phyloP scores from a whole-genome alignment of 2,113 vertebrate genomes.

The Balaeniceps rex region DNA sequence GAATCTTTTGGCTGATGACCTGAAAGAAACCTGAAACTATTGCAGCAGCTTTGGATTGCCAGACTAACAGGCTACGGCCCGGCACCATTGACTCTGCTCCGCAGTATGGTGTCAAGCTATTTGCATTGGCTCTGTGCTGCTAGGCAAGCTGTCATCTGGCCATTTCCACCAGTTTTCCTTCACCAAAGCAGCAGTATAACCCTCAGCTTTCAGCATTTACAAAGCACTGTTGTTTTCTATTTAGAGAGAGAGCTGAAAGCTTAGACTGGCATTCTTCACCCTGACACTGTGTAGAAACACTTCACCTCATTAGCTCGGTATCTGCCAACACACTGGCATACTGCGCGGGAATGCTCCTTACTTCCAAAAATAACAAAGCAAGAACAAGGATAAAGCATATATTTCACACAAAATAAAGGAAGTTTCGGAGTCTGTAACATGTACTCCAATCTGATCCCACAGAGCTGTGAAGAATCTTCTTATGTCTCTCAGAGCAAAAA shows the following conservation, averaged over 20 bases:
- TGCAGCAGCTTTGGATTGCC: neutral
- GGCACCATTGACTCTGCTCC: neutral
- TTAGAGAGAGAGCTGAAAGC: neutral
- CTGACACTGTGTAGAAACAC: neutral
- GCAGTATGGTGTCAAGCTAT: neutral
- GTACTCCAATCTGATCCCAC: neutral
- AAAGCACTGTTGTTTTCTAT: neutral
- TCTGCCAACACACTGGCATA: neutral
- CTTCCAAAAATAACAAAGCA: neutral
- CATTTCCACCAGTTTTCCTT: neutral
- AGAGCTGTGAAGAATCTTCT: neutral
- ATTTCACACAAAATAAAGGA: neutral
- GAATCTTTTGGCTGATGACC: neutral
- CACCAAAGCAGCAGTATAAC: neutral
- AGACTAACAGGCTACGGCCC: neutral
- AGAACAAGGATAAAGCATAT: neutral
- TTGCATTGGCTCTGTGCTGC: neutral
- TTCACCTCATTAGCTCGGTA: neutral
- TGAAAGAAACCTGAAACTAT: neutral
- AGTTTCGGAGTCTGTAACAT: neutral
- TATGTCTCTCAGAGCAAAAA: neutral
- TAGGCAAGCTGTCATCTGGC: neutral
- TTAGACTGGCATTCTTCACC: neutral
- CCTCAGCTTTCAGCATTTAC: neutral
- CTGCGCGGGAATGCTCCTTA: neutral